Evolutionary conservation across 2,888 invertebrate genomes (phyloP).

Genomic region (Spisula subtruncata): DNA sequence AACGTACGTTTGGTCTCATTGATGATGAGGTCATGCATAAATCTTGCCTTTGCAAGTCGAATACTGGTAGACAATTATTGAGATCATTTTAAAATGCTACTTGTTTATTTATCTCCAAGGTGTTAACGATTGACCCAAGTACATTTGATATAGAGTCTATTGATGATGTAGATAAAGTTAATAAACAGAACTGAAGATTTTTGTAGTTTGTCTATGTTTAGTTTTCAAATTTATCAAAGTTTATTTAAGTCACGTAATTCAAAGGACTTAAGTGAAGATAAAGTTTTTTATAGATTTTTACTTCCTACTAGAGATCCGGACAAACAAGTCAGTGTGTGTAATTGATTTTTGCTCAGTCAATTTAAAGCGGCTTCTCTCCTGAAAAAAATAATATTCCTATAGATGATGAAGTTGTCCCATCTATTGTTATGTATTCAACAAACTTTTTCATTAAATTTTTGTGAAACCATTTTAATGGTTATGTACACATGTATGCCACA

Average conservation of each 20-base stretch:
- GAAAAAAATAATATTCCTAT: not conserved
- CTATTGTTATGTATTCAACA: no score
- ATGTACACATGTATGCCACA: no score
- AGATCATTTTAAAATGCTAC: not conserved
- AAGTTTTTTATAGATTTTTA: slow-evolving; percentile 17
- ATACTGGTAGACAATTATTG: no score
- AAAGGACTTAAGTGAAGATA: not conserved
- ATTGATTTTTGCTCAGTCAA: slow-evolving; percentile 9
- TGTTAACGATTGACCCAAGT: not conserved
- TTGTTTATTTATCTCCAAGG: not conserved
- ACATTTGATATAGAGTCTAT: no score
- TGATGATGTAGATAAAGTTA: not conserved
- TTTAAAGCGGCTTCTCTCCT: not conserved
- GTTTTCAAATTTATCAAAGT: not conserved
- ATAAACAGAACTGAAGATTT: not conserved
- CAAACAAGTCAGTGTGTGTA: not conserved
- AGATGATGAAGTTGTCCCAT: not conserved
- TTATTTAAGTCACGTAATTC: not conserved
- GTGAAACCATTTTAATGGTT: no score
- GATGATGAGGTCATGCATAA: no score
- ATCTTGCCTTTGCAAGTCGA: no score
- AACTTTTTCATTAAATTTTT: no score
- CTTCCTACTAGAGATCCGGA: not conserved
- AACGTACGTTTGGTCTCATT: no score
- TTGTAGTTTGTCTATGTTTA: slow-evolving; percentile 18